Percentiles rank a stretch among this genome's conserved stretches.
Evolutionary conservation across 1,140 invertebrate genomes (phyloP).

Genomic region (Drosophila pseudoananassae): DNA sequence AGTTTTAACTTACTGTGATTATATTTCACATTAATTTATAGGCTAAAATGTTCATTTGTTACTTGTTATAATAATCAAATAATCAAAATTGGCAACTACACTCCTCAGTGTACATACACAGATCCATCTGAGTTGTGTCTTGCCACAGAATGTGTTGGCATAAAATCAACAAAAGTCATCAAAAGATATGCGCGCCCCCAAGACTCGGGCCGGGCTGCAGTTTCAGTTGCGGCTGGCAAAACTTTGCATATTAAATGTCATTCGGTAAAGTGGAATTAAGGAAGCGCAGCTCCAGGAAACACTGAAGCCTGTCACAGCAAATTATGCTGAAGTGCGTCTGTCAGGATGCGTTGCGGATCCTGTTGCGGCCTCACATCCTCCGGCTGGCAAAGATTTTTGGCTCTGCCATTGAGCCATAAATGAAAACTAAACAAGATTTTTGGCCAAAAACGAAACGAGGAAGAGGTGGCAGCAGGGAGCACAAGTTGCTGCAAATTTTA

Average conservation of each 20-base stretch:
- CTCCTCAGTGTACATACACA: conserved; percentile 18
- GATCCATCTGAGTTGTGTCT: conserved; percentile 46
- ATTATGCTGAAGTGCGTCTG: conserved; percentile 81
- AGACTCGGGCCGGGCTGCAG: conserved; percentile 13
- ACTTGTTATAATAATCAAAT: not conserved
- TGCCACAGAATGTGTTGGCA: conserved; percentile 54
- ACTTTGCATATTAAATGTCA: conserved; percentile 82
- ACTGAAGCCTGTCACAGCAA: conserved; percentile 71
- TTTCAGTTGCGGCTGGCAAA: conserved; percentile 34
- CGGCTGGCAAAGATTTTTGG: conserved; percentile 20
- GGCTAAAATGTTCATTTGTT: too few relatives aligned
- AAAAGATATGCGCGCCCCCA: conserved; percentile 71
- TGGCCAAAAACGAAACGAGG: conserved; percentile 24
- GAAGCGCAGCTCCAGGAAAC: conserved; percentile 58
- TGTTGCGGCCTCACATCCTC: conserved; percentile 59
- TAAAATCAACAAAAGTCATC: conserved; percentile 81
- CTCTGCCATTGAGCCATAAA: conserved; percentile 74
- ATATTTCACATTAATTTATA: too few relatives aligned
- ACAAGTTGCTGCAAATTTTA: conserved; percentile 72
- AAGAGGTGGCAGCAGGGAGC: conserved; percentile 7
- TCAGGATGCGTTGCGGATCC: conserved; percentile 60
- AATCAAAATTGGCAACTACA: not conserved
- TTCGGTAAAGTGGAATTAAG: conserved; percentile 81
- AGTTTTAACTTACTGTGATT: too few relatives aligned
- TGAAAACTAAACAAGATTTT: conserved; percentile 81